A percentile compares a stretch with the other conserved stretches of the same genome.
Evolutionary conservation across 2,113 vertebrate genomes (phyloP).

Genomic region (Takifugu flavidus): DNA sequence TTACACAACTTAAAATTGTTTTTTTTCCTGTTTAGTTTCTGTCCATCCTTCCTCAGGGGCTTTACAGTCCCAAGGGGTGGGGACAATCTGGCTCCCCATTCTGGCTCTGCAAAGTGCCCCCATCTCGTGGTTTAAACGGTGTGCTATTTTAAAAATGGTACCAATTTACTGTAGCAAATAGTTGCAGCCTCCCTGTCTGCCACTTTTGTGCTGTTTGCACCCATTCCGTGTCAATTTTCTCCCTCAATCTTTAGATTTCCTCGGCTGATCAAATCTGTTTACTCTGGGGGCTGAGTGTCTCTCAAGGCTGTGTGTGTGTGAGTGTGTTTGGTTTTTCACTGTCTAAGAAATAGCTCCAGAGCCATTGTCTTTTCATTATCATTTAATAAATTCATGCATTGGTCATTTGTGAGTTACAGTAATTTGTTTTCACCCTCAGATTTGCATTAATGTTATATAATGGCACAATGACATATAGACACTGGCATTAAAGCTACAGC

Average conservation of each 20-base stretch:
- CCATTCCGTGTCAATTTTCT: not conserved
- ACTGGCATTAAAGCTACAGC: too few relatives aligned
- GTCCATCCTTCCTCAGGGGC: conserved; percentile 28
- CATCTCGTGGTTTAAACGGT: not conserved
- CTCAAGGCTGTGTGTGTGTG: too few relatives aligned
- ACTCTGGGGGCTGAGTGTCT: too few relatives aligned
- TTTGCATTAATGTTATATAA: not conserved
- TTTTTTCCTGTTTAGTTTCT: not conserved
- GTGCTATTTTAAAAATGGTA: conserved; percentile 7
- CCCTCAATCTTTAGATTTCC: not conserved
- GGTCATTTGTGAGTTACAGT: not conserved
- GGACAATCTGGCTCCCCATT: conserved; percentile 43
- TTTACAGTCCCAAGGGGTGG: not conserved
- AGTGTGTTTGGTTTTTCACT: not conserved
- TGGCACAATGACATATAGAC: too few relatives aligned
- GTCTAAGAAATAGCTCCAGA: too few relatives aligned
- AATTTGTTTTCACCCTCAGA: not conserved
- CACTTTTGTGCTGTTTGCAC: not conserved
- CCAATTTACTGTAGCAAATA: not conserved
- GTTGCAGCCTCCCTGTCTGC: not conserved
- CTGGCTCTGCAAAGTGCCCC: conserved; percentile 9
- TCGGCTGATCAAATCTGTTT: not conserved
- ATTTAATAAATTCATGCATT: conserved; percentile 8
- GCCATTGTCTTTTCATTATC: too few relatives aligned
- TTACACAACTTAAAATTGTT: conserved; percentile 26